Evolutionary conservation across 2,888 invertebrate species (phyloP), one percentile per base, ranked within the genome.

Genomic region (Chrysodeixis includens): DNA sequence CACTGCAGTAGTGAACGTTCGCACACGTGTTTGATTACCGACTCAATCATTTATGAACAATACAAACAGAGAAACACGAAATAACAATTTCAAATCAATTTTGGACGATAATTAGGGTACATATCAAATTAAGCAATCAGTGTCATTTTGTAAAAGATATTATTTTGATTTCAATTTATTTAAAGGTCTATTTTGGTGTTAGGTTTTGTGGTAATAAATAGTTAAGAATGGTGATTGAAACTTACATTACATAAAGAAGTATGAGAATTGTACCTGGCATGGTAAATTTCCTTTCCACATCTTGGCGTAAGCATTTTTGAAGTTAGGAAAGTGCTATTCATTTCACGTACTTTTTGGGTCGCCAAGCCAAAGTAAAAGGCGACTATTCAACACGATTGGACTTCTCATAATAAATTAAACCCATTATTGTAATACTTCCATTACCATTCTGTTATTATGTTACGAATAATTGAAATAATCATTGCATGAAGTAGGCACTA

Each of bases 381-480:
- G 6, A 26, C 26, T 26, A 26, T 14, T 14, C 35, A 35, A 35
- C 14, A 35, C 14, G 35, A 35, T 35, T 35, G 12, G 35, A 14
- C 12, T n/a, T n/a, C 40, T 40, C 40, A 40, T 40, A n/a, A 40
- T 40, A 40, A 40, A 40, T 40, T n/a, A 40, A 40, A 40, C n/a
- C 40, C 7, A 40, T n/a, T 40, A n/a, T 40, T 40, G n/a, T 6
- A 40, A n/a, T 0, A n/a, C 14, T n/a, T 40, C 6, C 14, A 30
- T 54, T 30, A 30, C 54, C 3, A 16, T 30, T 49, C 3, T 14
- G n/a, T 56, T 18, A n/a, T 46, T 32, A 62, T 30, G 54, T 58
- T 64, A 58, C 22, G 44, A 69, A 66, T 26, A 56, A 65, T 35
- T 22, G 10, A 65, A 51, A 61, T 56, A 26, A 35, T 53, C 9